phyloP scores from a whole-genome alignment of 37 sponge, comb jelly and placozoan species.

The Haliclona indistincta region DNA sequence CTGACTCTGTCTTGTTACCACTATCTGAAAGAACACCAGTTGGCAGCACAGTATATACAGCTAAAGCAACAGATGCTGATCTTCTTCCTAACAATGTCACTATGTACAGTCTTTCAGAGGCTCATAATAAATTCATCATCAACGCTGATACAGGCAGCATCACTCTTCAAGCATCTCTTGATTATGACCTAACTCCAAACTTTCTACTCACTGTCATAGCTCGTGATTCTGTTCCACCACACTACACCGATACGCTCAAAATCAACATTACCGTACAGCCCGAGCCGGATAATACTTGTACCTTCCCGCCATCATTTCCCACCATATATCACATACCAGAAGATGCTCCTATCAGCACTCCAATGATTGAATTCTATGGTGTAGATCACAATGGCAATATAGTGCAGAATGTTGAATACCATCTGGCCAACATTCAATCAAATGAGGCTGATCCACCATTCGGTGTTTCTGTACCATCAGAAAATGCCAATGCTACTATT shows the following conservation, averaged over 20 bases:
- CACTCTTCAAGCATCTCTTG: conserved; percentile 22
- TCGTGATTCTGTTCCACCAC: conserved; percentile 1
- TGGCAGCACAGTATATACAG: conserved; percentile 2
- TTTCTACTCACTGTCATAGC: conserved; percentile 21
- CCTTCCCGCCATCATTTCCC: conserved; percentile 15
- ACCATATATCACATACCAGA: conserved; percentile 8
- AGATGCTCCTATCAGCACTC: neutral
- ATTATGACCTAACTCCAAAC: conserved; percentile 21
- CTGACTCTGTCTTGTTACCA: neutral
- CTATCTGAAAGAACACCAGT: conserved; percentile 27
- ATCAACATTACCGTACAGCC: conserved; percentile 19
- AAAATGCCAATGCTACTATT: neutral
- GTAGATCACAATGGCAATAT: conserved; percentile 1
- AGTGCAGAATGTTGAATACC: neutral
- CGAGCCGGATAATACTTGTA: conserved; percentile 4
- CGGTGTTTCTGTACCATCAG: neutral
- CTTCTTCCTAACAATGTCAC: conserved; percentile 26
- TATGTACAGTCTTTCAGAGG: conserved; percentile 7
- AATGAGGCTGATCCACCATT: neutral
- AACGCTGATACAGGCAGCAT: conserved; percentile 24
- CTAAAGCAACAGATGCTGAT: conserved; percentile 28
- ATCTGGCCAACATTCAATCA: neutral
- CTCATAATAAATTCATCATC: conserved; percentile 1
- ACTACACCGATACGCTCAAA: neutral
- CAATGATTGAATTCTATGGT: conserved; percentile 18